Conservation (phyloP, 1,140 invertebrate genomes). For the Megalopta genalis region DNA sequence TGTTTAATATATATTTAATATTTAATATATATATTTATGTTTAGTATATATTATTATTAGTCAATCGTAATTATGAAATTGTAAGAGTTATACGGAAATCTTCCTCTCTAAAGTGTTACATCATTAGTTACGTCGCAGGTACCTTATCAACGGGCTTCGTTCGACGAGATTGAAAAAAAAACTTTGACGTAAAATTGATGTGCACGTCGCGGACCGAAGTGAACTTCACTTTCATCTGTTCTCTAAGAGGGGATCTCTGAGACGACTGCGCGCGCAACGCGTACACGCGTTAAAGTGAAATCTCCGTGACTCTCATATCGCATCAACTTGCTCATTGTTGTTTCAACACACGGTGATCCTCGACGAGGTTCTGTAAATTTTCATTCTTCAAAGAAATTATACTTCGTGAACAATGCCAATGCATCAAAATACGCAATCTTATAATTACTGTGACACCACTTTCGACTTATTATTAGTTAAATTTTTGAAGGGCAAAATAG, state of each 20-base stretch:
- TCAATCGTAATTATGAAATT: too few relatives aligned
- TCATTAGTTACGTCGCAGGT: not conserved
- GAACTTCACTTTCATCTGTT: not conserved
- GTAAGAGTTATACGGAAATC: too few relatives aligned
- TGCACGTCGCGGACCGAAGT: not conserved
- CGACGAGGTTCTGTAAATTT: not conserved
- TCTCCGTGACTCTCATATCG: conserved; percentile 5
- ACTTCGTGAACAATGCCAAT: too few relatives aligned
- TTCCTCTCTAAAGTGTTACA: not conserved
- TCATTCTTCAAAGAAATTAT: too few relatives aligned
- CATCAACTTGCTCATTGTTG: not conserved
- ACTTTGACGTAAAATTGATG: not conserved
- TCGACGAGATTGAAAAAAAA: not conserved
- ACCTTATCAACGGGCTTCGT: not conserved
- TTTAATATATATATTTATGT: too few relatives aligned
- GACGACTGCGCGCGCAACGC: not conserved
- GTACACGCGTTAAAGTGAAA: not conserved
- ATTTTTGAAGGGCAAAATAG: too few relatives aligned
- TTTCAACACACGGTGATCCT: not conserved
- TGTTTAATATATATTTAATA: too few relatives aligned
- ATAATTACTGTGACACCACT: too few relatives aligned
- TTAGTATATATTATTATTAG: too few relatives aligned
- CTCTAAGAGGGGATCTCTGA: not conserved
- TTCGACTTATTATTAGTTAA: too few relatives aligned
- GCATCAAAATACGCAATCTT: too few relatives aligned